Evolutionary conservation across 2,113 vertebrate genomes (phyloP).

Genomic region (Spheniscus mendiculus): DNA sequence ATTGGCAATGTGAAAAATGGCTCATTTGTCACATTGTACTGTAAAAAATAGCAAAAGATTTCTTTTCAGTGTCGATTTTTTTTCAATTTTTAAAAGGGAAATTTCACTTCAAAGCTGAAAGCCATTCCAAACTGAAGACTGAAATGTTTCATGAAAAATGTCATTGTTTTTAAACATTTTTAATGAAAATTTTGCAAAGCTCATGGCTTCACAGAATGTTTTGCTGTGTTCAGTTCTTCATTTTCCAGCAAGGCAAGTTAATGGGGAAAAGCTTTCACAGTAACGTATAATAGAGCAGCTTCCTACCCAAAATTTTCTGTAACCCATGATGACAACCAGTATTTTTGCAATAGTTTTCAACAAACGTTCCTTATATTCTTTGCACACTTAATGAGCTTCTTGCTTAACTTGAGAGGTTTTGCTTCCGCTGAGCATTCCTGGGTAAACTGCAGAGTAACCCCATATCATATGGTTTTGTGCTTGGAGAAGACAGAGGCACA

Average conservation of each 20-base stretch:
- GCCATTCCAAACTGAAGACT: neutral
- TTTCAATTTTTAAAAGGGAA: neutral
- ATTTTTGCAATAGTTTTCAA: neutral
- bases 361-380: neutral
- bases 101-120: conserved; percentile 22
- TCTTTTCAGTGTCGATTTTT: neutral
- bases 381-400: neutral
- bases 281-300: neutral
- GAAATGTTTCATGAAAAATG: neutral
- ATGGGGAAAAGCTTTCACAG: neutral
- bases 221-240: neutral
- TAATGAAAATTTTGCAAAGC: neutral
- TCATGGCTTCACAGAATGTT: neutral
- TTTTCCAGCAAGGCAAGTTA: neutral
- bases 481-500: neutral
- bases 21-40: conserved; percentile 1
- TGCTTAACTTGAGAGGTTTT: neutral
- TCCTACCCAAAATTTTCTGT: neutral
- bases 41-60: conserved; percentile 5
- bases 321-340: neutral
- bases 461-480: neutral
- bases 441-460: neutral
- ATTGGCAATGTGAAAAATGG: neutral
- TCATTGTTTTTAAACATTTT: neutral
- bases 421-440: neutral